phyloP scores from a whole-genome alignment of 2,797 vertebrate genomes.

The Falco concolor region DNA sequence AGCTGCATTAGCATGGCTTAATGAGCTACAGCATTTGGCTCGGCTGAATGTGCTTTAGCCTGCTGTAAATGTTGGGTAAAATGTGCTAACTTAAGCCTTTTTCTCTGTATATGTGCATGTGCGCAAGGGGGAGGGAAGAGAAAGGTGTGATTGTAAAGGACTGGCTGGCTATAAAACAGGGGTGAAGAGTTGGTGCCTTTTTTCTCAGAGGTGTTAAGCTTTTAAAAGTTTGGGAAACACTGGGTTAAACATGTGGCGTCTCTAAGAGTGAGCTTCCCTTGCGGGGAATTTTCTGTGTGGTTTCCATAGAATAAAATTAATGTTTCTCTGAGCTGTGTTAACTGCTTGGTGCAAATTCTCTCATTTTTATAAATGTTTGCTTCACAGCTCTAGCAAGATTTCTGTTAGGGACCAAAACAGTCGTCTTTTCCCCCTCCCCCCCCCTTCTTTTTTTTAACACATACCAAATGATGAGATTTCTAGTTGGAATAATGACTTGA shows the following conservation, averaged over 20 bases:
- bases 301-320: conserved; percentile 41
- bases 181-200: conserved; percentile 47
- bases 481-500: neutral
- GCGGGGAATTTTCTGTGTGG: neutral
- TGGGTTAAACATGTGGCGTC: conserved; percentile 35
- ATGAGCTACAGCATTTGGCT: neutral
- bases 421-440: neutral
- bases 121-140: neutral
- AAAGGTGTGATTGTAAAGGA: conserved; percentile 22
- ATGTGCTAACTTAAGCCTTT: conserved; percentile 2
- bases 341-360: conserved; percentile 45
- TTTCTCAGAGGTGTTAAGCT: conserved; percentile 55
- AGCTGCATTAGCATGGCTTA: neutral
- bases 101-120: neutral
- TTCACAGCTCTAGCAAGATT: neutral
- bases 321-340: conserved; percentile 49
- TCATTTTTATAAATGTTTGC: conserved; percentile 14
- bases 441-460: neutral
- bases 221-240: conserved; percentile 49
- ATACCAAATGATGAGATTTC: neutral
- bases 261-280: conserved; percentile 10
- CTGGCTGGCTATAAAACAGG: conserved; percentile 22
- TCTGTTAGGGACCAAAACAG: neutral
- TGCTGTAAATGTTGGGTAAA: neutral
- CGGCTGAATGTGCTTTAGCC: neutral